Base-by-base conservation (phyloP, 2,888 invertebrate species). In the Gari tellinella region DNA sequence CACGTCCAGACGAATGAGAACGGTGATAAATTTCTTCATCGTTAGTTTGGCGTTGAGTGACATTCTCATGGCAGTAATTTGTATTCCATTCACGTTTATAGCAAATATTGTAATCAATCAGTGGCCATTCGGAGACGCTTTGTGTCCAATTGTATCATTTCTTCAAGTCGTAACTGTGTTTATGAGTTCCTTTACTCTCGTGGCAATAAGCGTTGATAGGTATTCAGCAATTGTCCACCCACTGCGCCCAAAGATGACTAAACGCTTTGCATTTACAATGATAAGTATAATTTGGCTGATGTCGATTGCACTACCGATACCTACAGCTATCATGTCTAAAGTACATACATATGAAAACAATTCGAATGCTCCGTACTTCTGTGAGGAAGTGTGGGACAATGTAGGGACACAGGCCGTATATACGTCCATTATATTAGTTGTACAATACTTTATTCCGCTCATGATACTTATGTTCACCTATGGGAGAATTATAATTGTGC, bases 161-260 rank as follows among this genome's bases (percentile, higher is more conserved):
- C 94, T 95, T 0, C 96, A 96, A 91, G 93, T 89, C 2, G 89
- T 91, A 19, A 86, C 91, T 0, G 93, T 93, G 17, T 91, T 93
- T 67, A 96, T 97, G 72, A 96, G 96, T 89, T 96, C 97, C 2
- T 97, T 97, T 91, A 97, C 97, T 0, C 92, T 98, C 85, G 95
- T 98, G 37, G 97, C 97, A 41, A 97, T 98, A 90, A 97, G 97
- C 81, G 94, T 97, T 61, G 97, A 98, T 92, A 94, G 97, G 19
- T 98, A 96, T 89, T 95, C 96, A 91, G 97, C 96, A 57, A 97
- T 98, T 73, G 95, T 97, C 94, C 95, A 96, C 93, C 97, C 97
- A 0, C 91, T 98, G 60, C 94, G 95, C 82, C 97, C 96, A 0
- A 94, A 97, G 45, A 94, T 97, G 89, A 95, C 96, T 23, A 96